Evolutionary conservation across 2,888 invertebrate species (phyloP).

Genomic region (Zootermopsis nevadensis): DNA sequence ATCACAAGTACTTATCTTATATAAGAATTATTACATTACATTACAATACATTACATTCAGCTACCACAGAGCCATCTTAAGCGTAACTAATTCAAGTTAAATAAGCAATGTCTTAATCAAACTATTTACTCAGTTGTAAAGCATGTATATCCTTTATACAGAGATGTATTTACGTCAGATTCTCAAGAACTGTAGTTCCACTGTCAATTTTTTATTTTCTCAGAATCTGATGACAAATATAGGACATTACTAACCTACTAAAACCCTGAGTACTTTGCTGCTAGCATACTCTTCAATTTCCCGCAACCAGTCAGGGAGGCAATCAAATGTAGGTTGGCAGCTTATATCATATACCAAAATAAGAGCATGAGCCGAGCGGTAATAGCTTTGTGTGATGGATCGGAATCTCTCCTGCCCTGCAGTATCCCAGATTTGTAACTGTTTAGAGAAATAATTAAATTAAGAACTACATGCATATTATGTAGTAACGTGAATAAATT

Average conservation of each 20-base stretch:
- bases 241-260: constrained; percentile 80
- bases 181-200: background rate
- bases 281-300: constrained; percentile 99
- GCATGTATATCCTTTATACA: too few species aligned
- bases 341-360: constrained; percentile 98
- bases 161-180: too few species aligned
- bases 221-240: background rate
- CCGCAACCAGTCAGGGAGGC: constrained; percentile 94
- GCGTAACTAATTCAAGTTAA: too few species aligned
- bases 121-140: too few species aligned
- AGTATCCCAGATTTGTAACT: constrained; percentile 99
- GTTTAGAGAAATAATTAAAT: constrained; percentile 56
- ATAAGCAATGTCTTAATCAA: too few species aligned
- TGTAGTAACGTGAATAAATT: too few species aligned
- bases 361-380: constrained; percentile 95
- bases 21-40: too few species aligned
- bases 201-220: background rate
- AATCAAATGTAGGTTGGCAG: constrained; percentile 97
- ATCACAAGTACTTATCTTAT: too few species aligned
- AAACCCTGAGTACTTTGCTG: constrained; percentile 91
- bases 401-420: constrained; percentile 97
- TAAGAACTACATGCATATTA: too few species aligned
- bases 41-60: too few species aligned
- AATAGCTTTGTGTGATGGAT: constrained; percentile 98
- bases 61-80: too few species aligned